These are phyloP conservation scores for Pissodes strobi DNA, from an alignment of 1,140 invertebrate genomes.

Conservation along the genomic window DNA sequence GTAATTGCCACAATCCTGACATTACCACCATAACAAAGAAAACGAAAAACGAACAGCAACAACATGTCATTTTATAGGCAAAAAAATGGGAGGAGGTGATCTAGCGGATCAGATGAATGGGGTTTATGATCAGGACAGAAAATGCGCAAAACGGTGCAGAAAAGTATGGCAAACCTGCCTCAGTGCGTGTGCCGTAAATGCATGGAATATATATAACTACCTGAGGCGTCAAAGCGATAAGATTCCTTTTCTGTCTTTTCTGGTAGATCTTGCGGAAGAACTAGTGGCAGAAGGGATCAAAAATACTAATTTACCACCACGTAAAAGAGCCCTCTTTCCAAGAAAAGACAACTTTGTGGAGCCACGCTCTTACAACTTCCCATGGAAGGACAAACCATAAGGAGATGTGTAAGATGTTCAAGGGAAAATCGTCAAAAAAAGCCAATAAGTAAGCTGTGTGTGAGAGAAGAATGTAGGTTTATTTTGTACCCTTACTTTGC, in stretches of 20 bases:
- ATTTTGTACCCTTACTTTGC: too few relatives aligned
- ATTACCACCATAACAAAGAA: neutral
- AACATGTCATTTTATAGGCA: neutral
- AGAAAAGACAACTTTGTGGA: neutral
- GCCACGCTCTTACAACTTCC: neutral
- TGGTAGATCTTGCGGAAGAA: neutral
- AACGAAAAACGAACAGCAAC: neutral
- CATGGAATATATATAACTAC: neutral
- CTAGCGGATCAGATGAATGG: neutral
- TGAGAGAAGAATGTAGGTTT: too few relatives aligned
- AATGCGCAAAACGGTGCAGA: neutral
- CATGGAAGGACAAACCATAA: neutral
- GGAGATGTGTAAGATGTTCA: neutral
- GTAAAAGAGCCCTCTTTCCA: neutral
- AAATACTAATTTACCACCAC: neutral
- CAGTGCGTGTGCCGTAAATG: neutral
- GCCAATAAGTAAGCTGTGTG: too few relatives aligned
- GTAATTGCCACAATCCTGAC: neutral
- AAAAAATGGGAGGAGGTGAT: neutral
- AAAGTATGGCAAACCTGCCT: neutral
- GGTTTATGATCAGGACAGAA: neutral
- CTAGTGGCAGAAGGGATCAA: neutral
- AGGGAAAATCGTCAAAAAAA: neutral
- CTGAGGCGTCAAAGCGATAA: neutral
- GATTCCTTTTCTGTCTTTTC: constrained; percentile 1